Evolutionary conservation across 2,888 invertebrate genomes (phyloP), one percentile per base, ranked within the genome.

Genomic region (Osedax frankpressi): DNA sequence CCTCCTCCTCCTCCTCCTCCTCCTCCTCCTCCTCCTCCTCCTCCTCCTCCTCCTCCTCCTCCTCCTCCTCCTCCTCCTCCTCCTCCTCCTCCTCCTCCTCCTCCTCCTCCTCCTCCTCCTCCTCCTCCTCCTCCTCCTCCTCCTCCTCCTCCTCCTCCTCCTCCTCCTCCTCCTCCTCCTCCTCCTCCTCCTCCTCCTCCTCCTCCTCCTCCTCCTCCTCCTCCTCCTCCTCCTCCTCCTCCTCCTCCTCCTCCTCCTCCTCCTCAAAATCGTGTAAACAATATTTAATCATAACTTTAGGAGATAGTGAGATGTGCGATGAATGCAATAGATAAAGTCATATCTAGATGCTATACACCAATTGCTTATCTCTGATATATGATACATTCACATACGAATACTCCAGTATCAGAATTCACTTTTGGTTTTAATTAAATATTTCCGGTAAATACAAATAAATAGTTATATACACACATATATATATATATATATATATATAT

Each of bases 141-240:
- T 30, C 28, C 72, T n/a, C 1, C 73, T 59, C 26, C 67, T 26
- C 72, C 71, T 71, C 28, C 73, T 72, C 71, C 72, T 74, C 72
- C 76, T 74, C 71, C 74, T 70, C 62, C 74, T 44, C 74, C 68
- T 60, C 63, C 28, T 28, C 14, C 67, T 2, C 6, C 73, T 28
- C 2, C 72, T n/a, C 14, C 26, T 11, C 14, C 65, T 27, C 24
- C 30, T 30, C 28, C 63, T 14, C 11, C 74, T 74, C 25, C 74
- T 74, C 29, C 25, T 19, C 24, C 70, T 74, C 25, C 72, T 73
- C 44, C 72, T 73, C 44, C 30, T 73, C 25, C 72, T 73, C 44
- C 72, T 73, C 25, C 30, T 73, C 44, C 71, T 71, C n/a, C 73
- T 73, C 25, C 73, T 73, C 44, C 73, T 73, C 44, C 72, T 73